Base-by-base conservation (phyloP, 2,888 invertebrate species). In the Xestia xanthographa region DNA sequence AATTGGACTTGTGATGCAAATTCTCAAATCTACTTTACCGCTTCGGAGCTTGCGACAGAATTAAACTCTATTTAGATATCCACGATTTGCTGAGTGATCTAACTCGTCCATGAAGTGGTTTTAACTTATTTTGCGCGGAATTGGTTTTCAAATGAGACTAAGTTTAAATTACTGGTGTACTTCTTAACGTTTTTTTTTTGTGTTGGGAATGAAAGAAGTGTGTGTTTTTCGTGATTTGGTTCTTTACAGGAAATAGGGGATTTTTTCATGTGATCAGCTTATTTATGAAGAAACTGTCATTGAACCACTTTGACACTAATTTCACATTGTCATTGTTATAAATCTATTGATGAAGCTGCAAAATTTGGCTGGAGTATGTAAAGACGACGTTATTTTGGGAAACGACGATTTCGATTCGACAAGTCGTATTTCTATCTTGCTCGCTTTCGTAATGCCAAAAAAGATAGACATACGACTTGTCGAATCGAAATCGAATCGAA, bases 21-120 rank as follows among this genome's bases (percentile, higher is more conserved):
- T 87, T 85, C 86, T 75, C 74, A 87, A 88, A 89, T 87, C 88
- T 86, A 84, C 87, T 88, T 86, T 82, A 81, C 80, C 79, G 82
- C 80, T 86, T 75, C 77, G 80, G 77, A 84, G 87, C 85, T 84
- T 74, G 78, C 78, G 78, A 78, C 82, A 82, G 86, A 90, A 89
- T 90, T 90, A 90, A 90, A 89, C 84, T 90, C 84, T 87, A 90
- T 90, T 89, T 89, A 90, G 88, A 87, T 87, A 86, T 86, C 83
- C 80, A 70, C 84, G 88, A 86, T 88, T 86, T 77, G 81, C 87
- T 84, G 89, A 84, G 79, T 83, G 85, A 89, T 89, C 84, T 85
- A 86, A 84, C 80, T 81, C 79, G 72, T 83, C 86, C 80, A 87
- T 86, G 79, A 84, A 88, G 86, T 86, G 84, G 81, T 84, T 84